A percentile compares a stretch with the other conserved stretches of the same genome.
Conservation (phyloP, 2,888 invertebrate species). For the Leptopilina syphax region DNA sequence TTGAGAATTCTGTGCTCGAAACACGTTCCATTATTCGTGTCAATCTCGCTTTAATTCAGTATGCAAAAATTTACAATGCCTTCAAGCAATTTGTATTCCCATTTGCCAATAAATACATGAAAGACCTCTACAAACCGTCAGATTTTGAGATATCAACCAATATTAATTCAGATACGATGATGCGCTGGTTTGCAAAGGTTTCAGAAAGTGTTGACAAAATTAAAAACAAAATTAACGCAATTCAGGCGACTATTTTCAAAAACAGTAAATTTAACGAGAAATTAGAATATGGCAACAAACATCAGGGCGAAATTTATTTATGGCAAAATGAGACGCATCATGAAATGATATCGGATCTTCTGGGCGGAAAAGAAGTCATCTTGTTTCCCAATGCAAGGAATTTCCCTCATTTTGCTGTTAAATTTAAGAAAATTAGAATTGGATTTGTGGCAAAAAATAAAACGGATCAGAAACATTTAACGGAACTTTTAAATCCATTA, state of each 20-base stretch:
- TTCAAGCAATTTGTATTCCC: background rate
- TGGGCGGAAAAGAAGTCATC: background rate
- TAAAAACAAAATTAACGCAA: background rate
- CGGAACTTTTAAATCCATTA: background rate
- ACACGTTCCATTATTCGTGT: background rate
- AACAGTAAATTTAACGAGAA: background rate
- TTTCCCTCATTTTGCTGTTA: background rate
- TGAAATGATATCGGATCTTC: background rate
- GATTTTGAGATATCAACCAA: background rate
- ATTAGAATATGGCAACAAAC: background rate
- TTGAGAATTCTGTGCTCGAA: background rate
- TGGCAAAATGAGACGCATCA: background rate
- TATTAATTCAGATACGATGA: background rate
- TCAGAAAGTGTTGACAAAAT: background rate
- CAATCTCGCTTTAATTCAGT: background rate
- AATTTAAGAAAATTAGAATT: background rate
- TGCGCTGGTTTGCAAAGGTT: background rate
- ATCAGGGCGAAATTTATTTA: background rate
- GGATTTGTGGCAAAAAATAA: background rate
- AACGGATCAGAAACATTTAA: background rate
- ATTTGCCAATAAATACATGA: background rate
- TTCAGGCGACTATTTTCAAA: background rate
- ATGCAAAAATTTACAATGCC: background rate
- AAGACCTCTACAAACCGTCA: background rate
- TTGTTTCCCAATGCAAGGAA: background rate